Conservation (phyloP, 1,140 invertebrate species). For the Leucophenga varia region DNA sequence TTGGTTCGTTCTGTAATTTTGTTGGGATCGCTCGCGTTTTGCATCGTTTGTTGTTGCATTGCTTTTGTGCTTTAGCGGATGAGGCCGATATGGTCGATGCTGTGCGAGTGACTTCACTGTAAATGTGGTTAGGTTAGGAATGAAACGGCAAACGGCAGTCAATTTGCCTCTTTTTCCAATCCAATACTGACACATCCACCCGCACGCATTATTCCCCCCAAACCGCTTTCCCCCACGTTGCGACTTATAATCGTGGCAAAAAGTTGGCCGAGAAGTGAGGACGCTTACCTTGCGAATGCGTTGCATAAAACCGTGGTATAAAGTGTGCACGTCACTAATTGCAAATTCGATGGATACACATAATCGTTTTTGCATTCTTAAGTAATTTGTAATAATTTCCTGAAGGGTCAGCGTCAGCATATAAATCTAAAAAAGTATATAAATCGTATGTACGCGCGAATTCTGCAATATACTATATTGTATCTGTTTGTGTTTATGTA, state of each 20-base stretch:
- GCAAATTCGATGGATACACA: constrained; percentile 56
- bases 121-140: constrained; percentile 27
- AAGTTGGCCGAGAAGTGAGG: no score
- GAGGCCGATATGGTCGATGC: constrained; percentile 1
- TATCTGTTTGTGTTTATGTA: background rate
- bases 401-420: constrained; percentile 50
- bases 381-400: constrained; percentile 57
- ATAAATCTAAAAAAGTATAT: constrained; percentile 45
- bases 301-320: no score
- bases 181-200: no score
- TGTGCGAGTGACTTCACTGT: background rate
- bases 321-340: constrained; percentile 54
- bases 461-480: constrained; percentile 17
- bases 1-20: no score
- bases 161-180: no score
- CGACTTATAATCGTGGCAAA: no score
- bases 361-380: constrained; percentile 57
- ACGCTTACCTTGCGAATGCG: no score
- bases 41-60: background rate
- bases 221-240: no score
- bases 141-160: no score
- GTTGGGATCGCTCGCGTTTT: no score
- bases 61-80: no score
- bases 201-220: no score
- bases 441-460: constrained; percentile 26